These are phyloP conservation scores for Mnemiopsis leidyi DNA, from an alignment of 37 sponge, comb jelly and placozoan species.

Conservation along the genomic window DNA sequence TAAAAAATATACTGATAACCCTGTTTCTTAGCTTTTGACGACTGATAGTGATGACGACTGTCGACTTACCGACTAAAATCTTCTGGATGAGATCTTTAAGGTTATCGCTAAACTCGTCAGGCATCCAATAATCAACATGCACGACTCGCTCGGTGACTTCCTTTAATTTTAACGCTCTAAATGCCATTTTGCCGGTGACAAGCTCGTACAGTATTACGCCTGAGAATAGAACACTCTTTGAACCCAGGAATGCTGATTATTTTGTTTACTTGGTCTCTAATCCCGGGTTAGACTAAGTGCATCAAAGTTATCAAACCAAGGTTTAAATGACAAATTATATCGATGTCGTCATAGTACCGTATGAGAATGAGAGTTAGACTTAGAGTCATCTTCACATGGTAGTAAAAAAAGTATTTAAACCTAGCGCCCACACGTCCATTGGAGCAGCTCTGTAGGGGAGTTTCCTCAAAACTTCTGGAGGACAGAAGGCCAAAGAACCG, in stretches of 20 bases:
- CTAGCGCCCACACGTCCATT: background rate
- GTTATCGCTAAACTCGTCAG: background rate
- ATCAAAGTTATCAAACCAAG: too few species aligned
- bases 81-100: background rate
- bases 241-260: too few species aligned
- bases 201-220: background rate
- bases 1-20: too few species aligned
- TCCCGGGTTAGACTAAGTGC: too few species aligned
- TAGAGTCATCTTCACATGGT: background rate
- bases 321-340: too few species aligned
- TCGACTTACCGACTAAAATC: background rate
- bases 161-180: background rate
- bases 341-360: too few species aligned
- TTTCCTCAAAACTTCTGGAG: background rate
- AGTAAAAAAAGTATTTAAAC: background rate
- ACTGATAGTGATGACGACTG: background rate
- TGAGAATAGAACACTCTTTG: too few species aligned
- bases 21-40: too few species aligned
- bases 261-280: too few species aligned
- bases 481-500: background rate
- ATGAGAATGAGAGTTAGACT: too few species aligned
- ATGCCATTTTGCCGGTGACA: background rate
- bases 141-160: background rate
- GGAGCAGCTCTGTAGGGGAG: background rate
- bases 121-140: background rate